These are phyloP conservation scores for Cryptosula pallasiana DNA, from an alignment of 2,888 invertebrate genomes.

Conservation along the genomic window DNA sequence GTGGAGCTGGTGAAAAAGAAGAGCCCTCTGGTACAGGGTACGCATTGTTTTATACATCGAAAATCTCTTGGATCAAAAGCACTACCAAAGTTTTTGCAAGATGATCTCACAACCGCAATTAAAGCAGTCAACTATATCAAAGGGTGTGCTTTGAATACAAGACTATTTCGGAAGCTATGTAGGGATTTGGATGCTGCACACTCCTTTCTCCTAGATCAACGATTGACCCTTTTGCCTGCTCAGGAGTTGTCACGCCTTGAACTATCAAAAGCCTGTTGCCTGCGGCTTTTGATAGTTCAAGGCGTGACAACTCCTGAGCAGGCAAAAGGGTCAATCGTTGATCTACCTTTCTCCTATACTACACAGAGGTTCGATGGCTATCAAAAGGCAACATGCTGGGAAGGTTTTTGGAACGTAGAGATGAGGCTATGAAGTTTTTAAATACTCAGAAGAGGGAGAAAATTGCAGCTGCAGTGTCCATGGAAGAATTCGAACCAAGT, in stretches of 20 bases:
- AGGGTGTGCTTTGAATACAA: background rate
- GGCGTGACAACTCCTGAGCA: too few species aligned
- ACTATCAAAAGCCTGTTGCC: too few species aligned
- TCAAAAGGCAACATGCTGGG: conserved; percentile 14
- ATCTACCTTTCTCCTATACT: too few species aligned
- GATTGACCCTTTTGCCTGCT: too few species aligned
- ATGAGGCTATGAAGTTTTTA: conserved; percentile 1
- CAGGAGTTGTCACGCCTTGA: too few species aligned
- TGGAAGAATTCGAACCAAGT: background rate
- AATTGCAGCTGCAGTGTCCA: background rate
- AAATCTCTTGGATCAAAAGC: background rate
- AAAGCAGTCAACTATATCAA: background rate
- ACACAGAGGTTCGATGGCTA: conserved; percentile 10
- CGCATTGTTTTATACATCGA: background rate
- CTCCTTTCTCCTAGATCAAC: too few species aligned
- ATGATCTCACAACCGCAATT: background rate
- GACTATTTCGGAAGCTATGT: background rate
- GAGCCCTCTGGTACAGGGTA: background rate
- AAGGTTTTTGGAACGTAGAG: background rate
- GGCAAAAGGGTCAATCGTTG: too few species aligned
- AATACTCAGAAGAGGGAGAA: background rate
- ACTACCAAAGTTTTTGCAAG: background rate
- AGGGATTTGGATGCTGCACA: background rate
- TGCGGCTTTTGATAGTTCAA: too few species aligned
- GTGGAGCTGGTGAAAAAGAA: background rate